These are phyloP conservation scores for Drosophila pandora DNA, from an alignment of 1,140 invertebrate species.

Conservation along the genomic window DNA sequence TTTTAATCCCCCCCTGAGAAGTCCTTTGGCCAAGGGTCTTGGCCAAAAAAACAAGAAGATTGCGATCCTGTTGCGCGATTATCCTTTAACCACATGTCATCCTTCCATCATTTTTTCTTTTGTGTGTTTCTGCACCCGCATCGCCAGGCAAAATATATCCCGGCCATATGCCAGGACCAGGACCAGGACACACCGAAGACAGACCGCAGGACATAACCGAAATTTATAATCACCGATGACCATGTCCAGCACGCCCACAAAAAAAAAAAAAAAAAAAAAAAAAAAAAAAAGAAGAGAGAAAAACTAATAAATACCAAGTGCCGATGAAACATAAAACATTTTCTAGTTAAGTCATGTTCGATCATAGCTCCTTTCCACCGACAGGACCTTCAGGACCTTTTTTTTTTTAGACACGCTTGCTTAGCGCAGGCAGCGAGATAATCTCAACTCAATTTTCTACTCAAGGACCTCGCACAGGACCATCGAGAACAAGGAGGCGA, in stretches of 20 bases:
- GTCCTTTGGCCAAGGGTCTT: not conserved
- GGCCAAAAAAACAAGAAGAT: slow-evolving; percentile 4
- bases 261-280: slow-evolving; percentile 38
- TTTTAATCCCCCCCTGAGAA: not conserved
- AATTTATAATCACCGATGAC: slow-evolving; percentile 78
- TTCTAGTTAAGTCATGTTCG: slow-evolving; percentile 78
- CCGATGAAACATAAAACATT: slow-evolving; percentile 63
- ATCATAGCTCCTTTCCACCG: slow-evolving; percentile 12
- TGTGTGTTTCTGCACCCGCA: slow-evolving; percentile 9
- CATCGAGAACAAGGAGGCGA: not conserved
- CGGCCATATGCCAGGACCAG: slow-evolving; percentile 61
- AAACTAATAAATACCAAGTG: slow-evolving; percentile 64
- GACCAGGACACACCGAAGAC: slow-evolving; percentile 29
- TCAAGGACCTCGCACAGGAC: slow-evolving; percentile 11
- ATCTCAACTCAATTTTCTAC: slow-evolving; percentile 70
- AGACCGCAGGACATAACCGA: slow-evolving; percentile 37
- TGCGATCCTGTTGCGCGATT: slow-evolving; percentile 39
- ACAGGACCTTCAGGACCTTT: not conserved
- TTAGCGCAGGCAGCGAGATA: slow-evolving; percentile 65
- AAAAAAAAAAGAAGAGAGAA: slow-evolving; percentile 27
- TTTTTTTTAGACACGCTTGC: slow-evolving; percentile 60
- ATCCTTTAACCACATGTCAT: slow-evolving; percentile 58
- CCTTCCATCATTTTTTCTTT: not conserved
- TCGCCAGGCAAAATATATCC: slow-evolving; percentile 11
- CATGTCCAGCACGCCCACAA: slow-evolving; percentile 69